phyloP scores from a whole-genome alignment of 2,888 invertebrate genomes.

The Eupithecia subfuscata region DNA sequence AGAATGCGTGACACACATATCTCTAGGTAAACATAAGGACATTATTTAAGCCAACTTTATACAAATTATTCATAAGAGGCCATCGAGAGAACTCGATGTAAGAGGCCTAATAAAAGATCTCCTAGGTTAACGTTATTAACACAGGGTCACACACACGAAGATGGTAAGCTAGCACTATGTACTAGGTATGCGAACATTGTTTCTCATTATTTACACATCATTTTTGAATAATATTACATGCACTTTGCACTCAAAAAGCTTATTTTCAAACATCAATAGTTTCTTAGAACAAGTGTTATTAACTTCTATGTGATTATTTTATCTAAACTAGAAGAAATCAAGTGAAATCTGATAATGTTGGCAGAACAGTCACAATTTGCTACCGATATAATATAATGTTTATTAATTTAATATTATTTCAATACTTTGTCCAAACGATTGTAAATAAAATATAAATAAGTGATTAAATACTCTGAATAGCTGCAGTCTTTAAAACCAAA shows the following conservation, averaged over 20 bases:
- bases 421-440: slow-evolving; percentile 65
- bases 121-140: slow-evolving; percentile 22
- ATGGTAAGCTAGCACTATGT: slow-evolving; percentile 49
- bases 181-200: slow-evolving; percentile 51
- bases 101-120: slow-evolving; percentile 29
- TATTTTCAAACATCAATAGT: slow-evolving; percentile 39
- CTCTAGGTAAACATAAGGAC: slow-evolving; percentile 31
- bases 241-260: slow-evolving; percentile 35
- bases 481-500: slow-evolving; percentile 57
- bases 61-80: slow-evolving; percentile 31
- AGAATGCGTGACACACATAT: slow-evolving; percentile 38
- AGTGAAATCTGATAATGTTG: slow-evolving; percentile 51
- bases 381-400: slow-evolving; percentile 48
- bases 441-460: slow-evolving; percentile 43
- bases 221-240: slow-evolving; percentile 45
- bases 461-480: slow-evolving; percentile 59
- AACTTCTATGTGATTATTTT: slow-evolving; percentile 38
- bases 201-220: slow-evolving; percentile 56
- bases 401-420: slow-evolving; percentile 45
- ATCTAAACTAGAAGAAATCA: slow-evolving; percentile 50
- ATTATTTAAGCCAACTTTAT: slow-evolving; percentile 34
- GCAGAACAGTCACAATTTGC: slow-evolving; percentile 50
- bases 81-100: background rate
- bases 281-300: slow-evolving; percentile 39
- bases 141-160: slow-evolving; percentile 24